These are phyloP conservation scores for Meiosimyza platycephala DNA, from an alignment of 2,888 invertebrate species.

Conservation along the genomic window DNA sequence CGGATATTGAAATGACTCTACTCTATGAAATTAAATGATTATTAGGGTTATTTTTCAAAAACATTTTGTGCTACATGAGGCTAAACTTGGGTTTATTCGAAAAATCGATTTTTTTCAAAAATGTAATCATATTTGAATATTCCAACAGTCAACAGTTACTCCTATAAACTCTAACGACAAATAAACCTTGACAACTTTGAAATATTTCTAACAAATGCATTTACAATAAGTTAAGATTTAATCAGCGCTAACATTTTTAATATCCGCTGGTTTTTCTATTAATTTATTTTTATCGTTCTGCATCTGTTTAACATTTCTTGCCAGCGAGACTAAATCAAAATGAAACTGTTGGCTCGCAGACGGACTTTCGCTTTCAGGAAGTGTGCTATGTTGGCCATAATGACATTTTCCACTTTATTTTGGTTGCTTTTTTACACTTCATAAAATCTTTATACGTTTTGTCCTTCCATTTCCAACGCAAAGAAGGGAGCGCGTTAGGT, in stretches of 20 bases:
- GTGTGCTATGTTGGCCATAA: constrained; percentile 18
- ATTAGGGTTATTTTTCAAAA: too few species aligned
- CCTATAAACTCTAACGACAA: background rate
- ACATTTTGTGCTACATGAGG: too few species aligned
- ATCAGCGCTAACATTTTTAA: too few species aligned
- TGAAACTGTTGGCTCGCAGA: background rate
- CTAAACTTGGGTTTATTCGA: too few species aligned
- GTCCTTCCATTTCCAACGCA: too few species aligned
- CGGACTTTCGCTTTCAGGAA: constrained; percentile 30
- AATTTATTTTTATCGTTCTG: background rate
- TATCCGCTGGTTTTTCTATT: background rate
- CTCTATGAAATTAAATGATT: too few species aligned
- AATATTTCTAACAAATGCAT: background rate
- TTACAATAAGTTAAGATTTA: constrained; percentile 1
- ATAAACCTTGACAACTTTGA: background rate
- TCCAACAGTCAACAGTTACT: background rate
- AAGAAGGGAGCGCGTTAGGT: too few species aligned
- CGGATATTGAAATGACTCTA: too few species aligned
- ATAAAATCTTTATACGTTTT: background rate
- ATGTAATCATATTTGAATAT: background rate
- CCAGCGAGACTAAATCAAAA: constrained; percentile 24
- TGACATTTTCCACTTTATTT: background rate
- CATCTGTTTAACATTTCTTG: background rate
- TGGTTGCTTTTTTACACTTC: background rate
- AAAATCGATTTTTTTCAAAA: too few species aligned